Evolutionary conservation across 2,797 vertebrate genomes (phyloP), one percentile per base, ranked within the genome.

Genomic region (Triplophysa bombifrons): DNA sequence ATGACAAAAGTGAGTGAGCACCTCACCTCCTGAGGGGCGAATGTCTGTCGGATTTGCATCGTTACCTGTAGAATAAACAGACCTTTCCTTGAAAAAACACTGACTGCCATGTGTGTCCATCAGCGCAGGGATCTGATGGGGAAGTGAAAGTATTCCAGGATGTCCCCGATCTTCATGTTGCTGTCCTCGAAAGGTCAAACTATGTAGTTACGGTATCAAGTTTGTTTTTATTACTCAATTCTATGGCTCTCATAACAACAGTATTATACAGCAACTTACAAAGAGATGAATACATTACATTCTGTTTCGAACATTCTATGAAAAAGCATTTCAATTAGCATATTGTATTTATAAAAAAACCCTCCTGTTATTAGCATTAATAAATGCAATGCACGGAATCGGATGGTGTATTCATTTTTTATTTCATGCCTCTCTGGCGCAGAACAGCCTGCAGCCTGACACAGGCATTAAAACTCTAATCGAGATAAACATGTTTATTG

Each of bases 61-160:
- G 89, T 93, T 93, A 94, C 91, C 90, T 92, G 90, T 87, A 90
- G 91, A 92, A 93, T 91, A 93, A 93, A 93, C 91, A 93, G 86
- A 87, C 83, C 61, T 84, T 88, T 60, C 90, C 90, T 92, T 91
- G 91, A 91, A 91, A 90, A 93, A 93, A 92, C 92, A 92, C 89
- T 86, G 90, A 80, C 84, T 65, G 51, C 55, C 61, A 72, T 48
- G 65, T 69, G 81, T 88, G 90, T 93, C 92, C 85, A 89, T 93
- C 92, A 93, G 87, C 92, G 85, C 85, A 20, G 85, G 83, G 85
- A 89, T 82, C 56, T 84, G 84, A 77, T 73, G 85, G 86, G 86
- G 76, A 76, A 86, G 82, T 87, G 83, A 83, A 90, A 87, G 79
- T 80, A 88, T 88, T 88, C 86, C 87, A 30, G 71, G 41, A 73